Conservation (phyloP, 2,888 invertebrate species). For the Archaeoteleia sp. region DNA sequence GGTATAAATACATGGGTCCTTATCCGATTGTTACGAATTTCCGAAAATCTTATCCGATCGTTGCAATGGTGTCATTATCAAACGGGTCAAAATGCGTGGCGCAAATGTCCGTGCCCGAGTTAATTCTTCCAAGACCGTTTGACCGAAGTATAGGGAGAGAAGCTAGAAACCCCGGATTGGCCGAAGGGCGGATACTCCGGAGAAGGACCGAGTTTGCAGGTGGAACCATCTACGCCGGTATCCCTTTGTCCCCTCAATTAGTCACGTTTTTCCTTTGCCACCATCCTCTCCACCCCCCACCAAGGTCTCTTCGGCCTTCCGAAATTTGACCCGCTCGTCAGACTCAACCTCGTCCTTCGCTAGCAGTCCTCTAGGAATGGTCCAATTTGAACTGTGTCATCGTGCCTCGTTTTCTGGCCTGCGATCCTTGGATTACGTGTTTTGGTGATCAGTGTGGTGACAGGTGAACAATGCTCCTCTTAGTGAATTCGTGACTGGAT, state of each 20-base stretch:
- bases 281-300: conserved; percentile 1
- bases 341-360: too few relatives aligned
- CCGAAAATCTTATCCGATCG: too few relatives aligned
- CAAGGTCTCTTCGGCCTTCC: not conserved
- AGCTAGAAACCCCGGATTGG: conserved; percentile 47
- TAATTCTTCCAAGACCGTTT: conserved; percentile 3
- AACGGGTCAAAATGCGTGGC: conserved; percentile 31
- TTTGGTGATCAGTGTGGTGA: too few relatives aligned
- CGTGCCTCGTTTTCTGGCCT: too few relatives aligned
- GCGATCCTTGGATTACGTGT: too few relatives aligned
- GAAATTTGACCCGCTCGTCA: conserved; percentile 22
- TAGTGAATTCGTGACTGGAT: too few relatives aligned
- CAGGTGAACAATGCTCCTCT: too few relatives aligned
- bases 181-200: conserved; percentile 43
- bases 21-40: too few relatives aligned
- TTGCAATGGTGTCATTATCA: not conserved
- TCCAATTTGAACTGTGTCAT: too few relatives aligned
- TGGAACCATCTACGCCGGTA: conserved; percentile 39
- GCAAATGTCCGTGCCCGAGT: conserved; percentile 16
- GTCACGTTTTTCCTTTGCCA: conserved; percentile 24
- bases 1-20: too few relatives aligned
- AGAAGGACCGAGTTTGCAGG: conserved; percentile 22
- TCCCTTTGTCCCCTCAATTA: conserved; percentile 46
- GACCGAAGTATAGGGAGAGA: conserved; percentile 5
- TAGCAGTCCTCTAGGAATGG: too few relatives aligned